A percentile compares a stretch with the other conserved stretches of the same genome.
phyloP scores from a whole-genome alignment of 2,113 vertebrate species.

The Nettapus auritus region DNA sequence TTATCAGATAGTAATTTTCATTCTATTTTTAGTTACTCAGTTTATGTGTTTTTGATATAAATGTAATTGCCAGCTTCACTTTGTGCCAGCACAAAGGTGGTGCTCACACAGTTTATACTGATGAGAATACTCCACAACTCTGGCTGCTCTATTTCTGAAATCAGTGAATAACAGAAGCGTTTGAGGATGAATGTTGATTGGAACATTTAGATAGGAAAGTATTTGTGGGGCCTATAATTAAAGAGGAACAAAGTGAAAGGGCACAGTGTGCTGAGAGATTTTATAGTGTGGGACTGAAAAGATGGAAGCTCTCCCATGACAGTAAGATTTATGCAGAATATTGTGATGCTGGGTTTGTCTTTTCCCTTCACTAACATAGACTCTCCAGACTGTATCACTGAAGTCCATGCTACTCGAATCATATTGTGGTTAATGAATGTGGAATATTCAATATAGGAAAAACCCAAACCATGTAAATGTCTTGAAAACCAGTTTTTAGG shows the following conservation, averaged over 20 bases:
- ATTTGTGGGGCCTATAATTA: not conserved
- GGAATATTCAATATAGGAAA: conserved; percentile 49
- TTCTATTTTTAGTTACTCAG: not conserved
- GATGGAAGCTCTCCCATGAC: conserved; percentile 33
- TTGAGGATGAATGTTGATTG: not conserved
- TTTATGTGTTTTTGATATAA: not conserved
- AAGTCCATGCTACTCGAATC: conserved; percentile 33
- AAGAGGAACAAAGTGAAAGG: not conserved
- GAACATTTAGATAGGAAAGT: not conserved
- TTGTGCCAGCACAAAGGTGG: too few species aligned
- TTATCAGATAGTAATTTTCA: not conserved
- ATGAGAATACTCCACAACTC: not conserved
- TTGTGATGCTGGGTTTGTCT: not conserved
- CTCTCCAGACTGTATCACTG: conserved; percentile 6
- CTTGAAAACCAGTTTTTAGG: conserved; percentile 26
- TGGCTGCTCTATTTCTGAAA: not conserved
- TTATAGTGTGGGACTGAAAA: conserved; percentile 39
- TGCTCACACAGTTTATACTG: not conserved
- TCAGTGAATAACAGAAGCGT: not conserved
- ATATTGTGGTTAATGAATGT: conserved; percentile 63
- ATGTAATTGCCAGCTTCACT: not conserved
- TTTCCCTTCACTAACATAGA: conserved; percentile 19
- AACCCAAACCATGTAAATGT: conserved; percentile 22
- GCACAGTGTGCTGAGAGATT: conserved; percentile 44
- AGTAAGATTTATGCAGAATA: conserved; percentile 2